These are phyloP conservation scores for Campopleginae sp. DNA, from an alignment of 2,888 invertebrate species.

Conservation along the genomic window DNA sequence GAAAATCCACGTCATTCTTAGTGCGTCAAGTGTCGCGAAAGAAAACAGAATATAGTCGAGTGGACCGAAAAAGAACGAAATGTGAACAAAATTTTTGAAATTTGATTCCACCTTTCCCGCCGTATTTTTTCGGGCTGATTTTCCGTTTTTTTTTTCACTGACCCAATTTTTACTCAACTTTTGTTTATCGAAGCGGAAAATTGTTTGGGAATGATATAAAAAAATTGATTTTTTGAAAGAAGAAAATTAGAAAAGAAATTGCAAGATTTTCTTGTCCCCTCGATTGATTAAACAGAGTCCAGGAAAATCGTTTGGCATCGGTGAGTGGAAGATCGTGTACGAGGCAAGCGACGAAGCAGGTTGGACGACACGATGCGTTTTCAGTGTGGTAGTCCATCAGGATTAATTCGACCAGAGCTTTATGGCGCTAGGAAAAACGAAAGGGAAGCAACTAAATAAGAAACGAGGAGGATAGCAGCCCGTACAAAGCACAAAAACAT, in stretches of 20 bases:
- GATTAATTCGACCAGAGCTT: conserved; percentile 61
- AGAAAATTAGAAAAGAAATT: background rate
- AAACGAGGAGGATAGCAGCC: conserved; percentile 19
- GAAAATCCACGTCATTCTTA: conserved; percentile 11
- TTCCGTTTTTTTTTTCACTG: background rate
- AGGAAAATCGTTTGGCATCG: conserved; percentile 83
- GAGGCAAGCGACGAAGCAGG: conserved; percentile 85
- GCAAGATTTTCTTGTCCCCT: background rate
- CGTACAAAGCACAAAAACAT: conserved; percentile 16
- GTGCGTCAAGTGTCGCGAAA: background rate
- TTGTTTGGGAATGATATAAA: too few species aligned
- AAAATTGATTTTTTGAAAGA: background rate
- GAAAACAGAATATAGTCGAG: conserved; percentile 17
- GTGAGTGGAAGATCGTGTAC: conserved; percentile 85
- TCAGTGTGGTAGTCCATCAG: conserved; percentile 80
- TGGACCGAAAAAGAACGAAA: conserved; percentile 29
- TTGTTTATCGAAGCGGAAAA: too few species aligned
- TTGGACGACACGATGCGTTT: conserved; percentile 84
- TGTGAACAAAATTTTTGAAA: background rate
- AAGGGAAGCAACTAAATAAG: conserved; percentile 38
- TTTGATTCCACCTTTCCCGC: conserved; percentile 11
- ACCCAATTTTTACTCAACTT: too few species aligned
- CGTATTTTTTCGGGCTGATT: background rate
- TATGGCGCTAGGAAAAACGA: conserved; percentile 30
- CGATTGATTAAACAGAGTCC: conserved; percentile 80